Percentiles rank a stretch among this genome's conserved stretches.
phyloP scores from a whole-genome alignment of 1,140 invertebrate genomes.

The Apis dorsata region DNA sequence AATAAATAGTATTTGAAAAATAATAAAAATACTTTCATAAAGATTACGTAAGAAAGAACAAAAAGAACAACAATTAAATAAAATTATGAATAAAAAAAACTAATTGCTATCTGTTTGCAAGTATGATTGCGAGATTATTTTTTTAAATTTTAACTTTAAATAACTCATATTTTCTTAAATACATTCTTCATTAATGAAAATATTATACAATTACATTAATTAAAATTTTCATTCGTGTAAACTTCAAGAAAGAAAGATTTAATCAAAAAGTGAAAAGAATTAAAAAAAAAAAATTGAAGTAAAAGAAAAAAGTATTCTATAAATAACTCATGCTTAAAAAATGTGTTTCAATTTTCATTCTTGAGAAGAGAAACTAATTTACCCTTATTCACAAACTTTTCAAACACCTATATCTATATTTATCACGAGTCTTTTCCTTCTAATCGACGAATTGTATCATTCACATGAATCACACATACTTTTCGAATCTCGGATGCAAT shows the following conservation, averaged over 20 bases:
- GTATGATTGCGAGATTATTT: neutral
- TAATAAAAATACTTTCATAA: neutral
- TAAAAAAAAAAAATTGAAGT: neutral
- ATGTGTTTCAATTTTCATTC: too few species aligned
- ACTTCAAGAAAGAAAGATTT: neutral
- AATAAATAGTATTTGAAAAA: neutral
- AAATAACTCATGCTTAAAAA: neutral
- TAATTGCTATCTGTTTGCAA: neutral
- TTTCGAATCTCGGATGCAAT: neutral
- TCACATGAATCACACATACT: neutral
- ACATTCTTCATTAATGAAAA: neutral
- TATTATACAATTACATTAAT: neutral
- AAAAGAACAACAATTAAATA: neutral
- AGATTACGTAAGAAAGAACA: neutral
- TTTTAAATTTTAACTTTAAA: neutral
- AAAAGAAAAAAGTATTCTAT: too few species aligned
- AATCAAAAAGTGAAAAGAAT: neutral
- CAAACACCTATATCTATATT: neutral
- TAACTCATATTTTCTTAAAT: neutral
- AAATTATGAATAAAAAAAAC: neutral
- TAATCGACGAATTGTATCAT: neutral
- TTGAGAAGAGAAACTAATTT: neutral
- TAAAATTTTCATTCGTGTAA: neutral
- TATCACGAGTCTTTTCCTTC: neutral
- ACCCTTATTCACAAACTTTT: neutral